Base-by-base conservation (phyloP, 2,113 vertebrate species). In the Perccottus glenii region DNA sequence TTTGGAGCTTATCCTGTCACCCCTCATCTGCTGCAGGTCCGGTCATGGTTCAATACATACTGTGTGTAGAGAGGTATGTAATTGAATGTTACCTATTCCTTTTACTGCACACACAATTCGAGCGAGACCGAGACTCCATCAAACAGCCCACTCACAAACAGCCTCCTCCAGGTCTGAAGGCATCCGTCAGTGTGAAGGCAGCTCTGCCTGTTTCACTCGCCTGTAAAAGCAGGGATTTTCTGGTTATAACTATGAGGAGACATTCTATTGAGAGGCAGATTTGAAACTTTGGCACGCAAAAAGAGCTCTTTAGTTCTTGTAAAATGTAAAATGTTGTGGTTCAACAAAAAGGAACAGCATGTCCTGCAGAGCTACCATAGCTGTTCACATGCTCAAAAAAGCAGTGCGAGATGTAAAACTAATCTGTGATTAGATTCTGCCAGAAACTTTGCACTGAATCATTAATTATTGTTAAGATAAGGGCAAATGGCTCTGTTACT, bases 11-110 rank as follows among this genome's bases (percentile, higher is more conserved):
- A 75, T 77, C 66, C 70, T 59, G 70, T 83, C 83, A 77, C 61
- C 78, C 73, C 66, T 84, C 76, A 70, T 82, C 78, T 72, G 62
- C 71, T 68, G 12, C 81, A 80, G 57, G 60, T 70, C 48, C 68
- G 35, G 62, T n/a, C 66, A 69, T 2, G 57, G 81, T 74, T 80
- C 66, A 76, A n/a, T 67, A 63, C 81, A 14, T 57, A 35, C 65
- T 50, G 68, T 73, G 83, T 76, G 76, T 71, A 68, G 33, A 71
- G 80, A 70, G 56, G 61, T 69, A 77, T 77, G 78, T 84, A 82
- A 85, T 80, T 85, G 78, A 84, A 80, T 78, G 78, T 73, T 83
- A 77, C 81, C 76, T 57, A 48, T 64, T 82, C 73, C 78, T 80
- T 57, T 71, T 59, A 75, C 44, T 68, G 63, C 61, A 48, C 73